Evolutionary conservation across 2,113 vertebrate genomes (phyloP).

Genomic region (Aramus guarauna): DNA sequence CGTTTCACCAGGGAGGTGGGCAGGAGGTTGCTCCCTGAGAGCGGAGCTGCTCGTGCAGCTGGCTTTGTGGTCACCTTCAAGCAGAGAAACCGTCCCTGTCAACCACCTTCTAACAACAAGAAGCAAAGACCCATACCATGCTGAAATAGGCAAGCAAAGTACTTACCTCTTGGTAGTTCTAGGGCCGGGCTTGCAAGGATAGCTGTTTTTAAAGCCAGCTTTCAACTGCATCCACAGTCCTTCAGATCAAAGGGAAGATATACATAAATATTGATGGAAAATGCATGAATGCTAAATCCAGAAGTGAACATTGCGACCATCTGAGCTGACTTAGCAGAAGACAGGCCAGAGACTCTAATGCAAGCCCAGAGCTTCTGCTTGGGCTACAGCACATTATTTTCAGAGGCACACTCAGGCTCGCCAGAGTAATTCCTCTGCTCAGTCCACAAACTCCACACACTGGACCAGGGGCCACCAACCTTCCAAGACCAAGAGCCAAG

Average conservation of each 20-base stretch:
- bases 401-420: background rate
- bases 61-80: background rate
- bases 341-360: background rate
- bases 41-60: background rate
- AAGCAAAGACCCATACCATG: background rate
- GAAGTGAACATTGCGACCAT: background rate
- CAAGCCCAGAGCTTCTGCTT: background rate
- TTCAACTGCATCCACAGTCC: background rate
- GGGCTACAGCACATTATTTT: background rate
- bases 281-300: background rate
- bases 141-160: background rate
- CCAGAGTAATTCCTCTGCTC: background rate
- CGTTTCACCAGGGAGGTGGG: fast-evolving
- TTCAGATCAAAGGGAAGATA: background rate
- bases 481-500: background rate
- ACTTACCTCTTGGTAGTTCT: background rate
- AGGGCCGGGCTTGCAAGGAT: background rate
- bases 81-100: background rate
- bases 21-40: background rate
- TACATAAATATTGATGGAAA: background rate
- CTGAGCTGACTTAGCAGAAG: background rate
- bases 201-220: background rate
- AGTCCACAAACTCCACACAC: background rate
- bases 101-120: background rate
- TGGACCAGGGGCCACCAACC: background rate